Evolutionary conservation across 1,140 invertebrate species (phyloP).

Genomic region (Drosophila dunni): DNA sequence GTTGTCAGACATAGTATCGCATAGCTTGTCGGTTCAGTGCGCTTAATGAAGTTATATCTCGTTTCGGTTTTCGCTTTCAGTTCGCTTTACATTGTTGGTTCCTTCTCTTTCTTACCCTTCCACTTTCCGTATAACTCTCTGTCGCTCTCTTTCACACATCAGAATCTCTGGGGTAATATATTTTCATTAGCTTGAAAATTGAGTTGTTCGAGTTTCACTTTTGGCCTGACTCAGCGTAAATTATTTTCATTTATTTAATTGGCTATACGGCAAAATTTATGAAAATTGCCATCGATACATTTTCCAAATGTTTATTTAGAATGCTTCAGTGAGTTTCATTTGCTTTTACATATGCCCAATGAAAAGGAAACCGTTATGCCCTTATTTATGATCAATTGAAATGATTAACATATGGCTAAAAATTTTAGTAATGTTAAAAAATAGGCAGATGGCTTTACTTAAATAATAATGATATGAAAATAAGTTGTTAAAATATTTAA

Average conservation of each 20-base stretch:
- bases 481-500: background rate
- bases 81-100: slow-evolving; percentile 20
- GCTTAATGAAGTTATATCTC: slow-evolving; percentile 73
- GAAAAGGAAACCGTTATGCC: background rate
- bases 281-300: slow-evolving; percentile 51
- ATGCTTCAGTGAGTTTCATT: slow-evolving; percentile 55
- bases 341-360: slow-evolving; percentile 55
- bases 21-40: slow-evolving; percentile 58
- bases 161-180: slow-evolving; percentile 53
- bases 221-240: slow-evolving; percentile 56
- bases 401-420: background rate
- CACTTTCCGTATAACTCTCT: background rate
- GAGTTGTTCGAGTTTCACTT: slow-evolving; percentile 40
- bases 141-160: background rate
- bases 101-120: background rate
- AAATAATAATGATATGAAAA: background rate
- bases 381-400: slow-evolving; percentile 5
- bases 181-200: slow-evolving; percentile 67
- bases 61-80: slow-evolving; percentile 28
- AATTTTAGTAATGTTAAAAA: background rate
- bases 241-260: slow-evolving; percentile 80
- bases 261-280: slow-evolving; percentile 54
- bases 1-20: slow-evolving; percentile 53
- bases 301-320: slow-evolving; percentile 28
- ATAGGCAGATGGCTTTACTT: background rate